phyloP scores from a whole-genome alignment of 2,113 vertebrate genomes.

The Entelurus aequoreus region DNA sequence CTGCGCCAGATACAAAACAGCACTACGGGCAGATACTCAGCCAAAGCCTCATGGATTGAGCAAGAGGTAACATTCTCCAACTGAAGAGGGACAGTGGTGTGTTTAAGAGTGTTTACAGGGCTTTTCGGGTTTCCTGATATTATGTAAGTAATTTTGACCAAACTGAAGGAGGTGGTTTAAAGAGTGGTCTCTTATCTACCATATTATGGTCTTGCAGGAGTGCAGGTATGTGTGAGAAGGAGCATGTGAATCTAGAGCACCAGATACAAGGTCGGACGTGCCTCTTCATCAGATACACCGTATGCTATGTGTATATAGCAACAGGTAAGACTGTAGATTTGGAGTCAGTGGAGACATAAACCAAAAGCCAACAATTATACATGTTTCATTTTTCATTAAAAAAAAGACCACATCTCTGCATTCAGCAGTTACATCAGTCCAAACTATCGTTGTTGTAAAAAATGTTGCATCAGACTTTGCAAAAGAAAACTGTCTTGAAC shows the following conservation, averaged over 20 bases:
- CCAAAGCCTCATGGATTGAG: constrained; percentile 50
- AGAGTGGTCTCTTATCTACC: constrained; percentile 48
- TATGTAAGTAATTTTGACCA: constrained; percentile 51
- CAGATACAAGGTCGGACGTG: constrained; percentile 30
- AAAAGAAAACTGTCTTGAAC: background rate
- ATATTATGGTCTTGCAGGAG: constrained; percentile 52
- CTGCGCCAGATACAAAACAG: constrained; percentile 63
- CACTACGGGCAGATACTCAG: constrained; percentile 55
- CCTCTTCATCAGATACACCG: constrained; percentile 40
- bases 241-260: constrained; percentile 44
- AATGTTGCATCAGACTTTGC: constrained; percentile 12
- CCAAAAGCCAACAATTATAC: background rate
- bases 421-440: background rate
- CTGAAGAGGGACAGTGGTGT: constrained; percentile 52
- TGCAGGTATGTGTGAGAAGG: constrained; percentile 25
- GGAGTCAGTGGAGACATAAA: constrained; percentile 12
- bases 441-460: constrained; percentile 1
- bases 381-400: background rate
- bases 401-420: background rate
- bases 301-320: background rate
- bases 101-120: constrained; percentile 35
- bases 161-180: constrained; percentile 44
- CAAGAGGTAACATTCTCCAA: constrained; percentile 48
- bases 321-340: constrained; percentile 14
- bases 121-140: constrained; percentile 43